These are phyloP conservation scores for Lagorchestes hirsutus DNA, from an alignment of 2,797 vertebrate species.

Conservation along the genomic window DNA sequence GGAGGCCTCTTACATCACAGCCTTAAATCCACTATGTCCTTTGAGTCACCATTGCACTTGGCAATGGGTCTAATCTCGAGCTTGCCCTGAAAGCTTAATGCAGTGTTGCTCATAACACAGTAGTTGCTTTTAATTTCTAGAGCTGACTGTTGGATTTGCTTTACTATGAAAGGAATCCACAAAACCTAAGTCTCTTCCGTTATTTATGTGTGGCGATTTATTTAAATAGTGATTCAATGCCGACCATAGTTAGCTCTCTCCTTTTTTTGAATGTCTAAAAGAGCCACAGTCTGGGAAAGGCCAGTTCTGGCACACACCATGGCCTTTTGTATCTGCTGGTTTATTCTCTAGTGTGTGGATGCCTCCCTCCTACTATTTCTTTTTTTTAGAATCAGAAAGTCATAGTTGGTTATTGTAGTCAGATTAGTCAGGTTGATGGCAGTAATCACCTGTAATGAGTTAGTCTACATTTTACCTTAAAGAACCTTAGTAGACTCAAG, in stretches of 20 bases:
- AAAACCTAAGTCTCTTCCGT: not conserved
- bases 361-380: not conserved
- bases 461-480: not conserved
- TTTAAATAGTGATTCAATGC: not conserved
- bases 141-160: not conserved
- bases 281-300: not conserved
- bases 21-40: not conserved
- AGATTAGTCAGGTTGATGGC: not conserved
- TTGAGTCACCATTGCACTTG: not conserved
- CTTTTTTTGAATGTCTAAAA: not conserved
- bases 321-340: not conserved
- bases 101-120: not conserved
- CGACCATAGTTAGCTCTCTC: not conserved
- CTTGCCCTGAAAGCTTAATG: not conserved
- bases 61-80: accelerated
- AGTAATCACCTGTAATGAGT: not conserved
- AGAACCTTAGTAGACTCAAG: not conserved
- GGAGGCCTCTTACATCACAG: not conserved
- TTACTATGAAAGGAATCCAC: not conserved
- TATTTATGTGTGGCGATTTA: not conserved
- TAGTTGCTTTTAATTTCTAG: not conserved
- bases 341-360: not conserved
- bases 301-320: not conserved
- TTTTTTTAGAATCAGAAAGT: not conserved
- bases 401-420: not conserved